Conservation (phyloP, 2,113 vertebrate species). For the Poicephalus meyeri region DNA sequence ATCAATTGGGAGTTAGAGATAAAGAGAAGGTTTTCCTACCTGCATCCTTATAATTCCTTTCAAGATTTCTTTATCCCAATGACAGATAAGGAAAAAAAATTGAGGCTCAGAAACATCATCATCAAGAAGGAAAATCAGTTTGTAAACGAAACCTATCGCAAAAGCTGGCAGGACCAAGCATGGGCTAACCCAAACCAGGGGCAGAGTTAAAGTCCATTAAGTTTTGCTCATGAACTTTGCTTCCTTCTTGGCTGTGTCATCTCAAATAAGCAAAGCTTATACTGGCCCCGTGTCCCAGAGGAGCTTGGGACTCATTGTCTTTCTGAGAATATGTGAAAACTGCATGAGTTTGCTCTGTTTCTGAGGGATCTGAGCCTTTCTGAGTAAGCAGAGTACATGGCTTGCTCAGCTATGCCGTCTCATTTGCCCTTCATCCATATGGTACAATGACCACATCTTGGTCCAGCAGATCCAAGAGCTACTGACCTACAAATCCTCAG, state of each 20-base stretch:
- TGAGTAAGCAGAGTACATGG: not conserved
- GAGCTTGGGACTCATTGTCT: not conserved
- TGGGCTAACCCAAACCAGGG: not conserved
- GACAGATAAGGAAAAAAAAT: not conserved
- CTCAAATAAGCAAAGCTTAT: not conserved
- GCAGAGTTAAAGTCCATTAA: not conserved
- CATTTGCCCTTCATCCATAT: slow-evolving; percentile 61
- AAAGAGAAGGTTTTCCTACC: not conserved
- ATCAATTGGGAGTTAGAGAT: not conserved
- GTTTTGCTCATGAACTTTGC: not conserved
- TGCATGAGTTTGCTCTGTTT: not conserved
- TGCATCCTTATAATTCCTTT: not conserved
- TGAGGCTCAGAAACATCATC: not conserved
- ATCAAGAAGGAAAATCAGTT: not conserved
- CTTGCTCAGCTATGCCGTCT: not conserved
- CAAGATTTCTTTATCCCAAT: not conserved
- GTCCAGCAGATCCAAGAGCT: slow-evolving; percentile 30
- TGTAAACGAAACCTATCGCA: not conserved
- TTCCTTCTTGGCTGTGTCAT: not conserved
- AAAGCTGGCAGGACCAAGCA: not conserved
- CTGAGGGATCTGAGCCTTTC: not conserved
- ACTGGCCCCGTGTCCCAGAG: not conserved
- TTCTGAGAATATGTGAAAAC: not conserved
- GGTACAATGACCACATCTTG: slow-evolving; percentile 40
- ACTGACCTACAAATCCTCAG: slow-evolving; percentile 64